Evolutionary conservation across 2,888 invertebrate genomes (phyloP).

Genomic region (Nyleta sp.): DNA sequence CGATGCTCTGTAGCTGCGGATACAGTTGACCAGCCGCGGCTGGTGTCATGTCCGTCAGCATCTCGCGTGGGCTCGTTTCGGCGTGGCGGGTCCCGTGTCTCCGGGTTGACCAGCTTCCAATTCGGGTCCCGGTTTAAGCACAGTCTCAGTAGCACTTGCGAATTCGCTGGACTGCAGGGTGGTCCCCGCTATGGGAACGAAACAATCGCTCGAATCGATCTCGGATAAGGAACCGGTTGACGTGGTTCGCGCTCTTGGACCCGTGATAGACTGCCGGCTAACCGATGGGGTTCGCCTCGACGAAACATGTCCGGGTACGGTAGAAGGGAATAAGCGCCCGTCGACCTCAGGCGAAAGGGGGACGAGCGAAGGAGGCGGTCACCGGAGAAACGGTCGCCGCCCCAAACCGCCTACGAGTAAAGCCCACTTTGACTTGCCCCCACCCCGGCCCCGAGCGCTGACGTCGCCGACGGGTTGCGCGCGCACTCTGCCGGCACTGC

Average conservation of each 20-base stretch:
- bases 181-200: constrained; percentile 72
- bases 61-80: constrained; percentile 67
- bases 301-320: constrained; percentile 71
- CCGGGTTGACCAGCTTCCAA: constrained; percentile 1
- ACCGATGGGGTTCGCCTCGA: constrained; percentile 75
- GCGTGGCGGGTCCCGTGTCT: constrained; percentile 13
- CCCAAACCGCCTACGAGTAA: constrained; percentile 76
- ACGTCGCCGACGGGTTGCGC: constrained; percentile 72
- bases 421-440: constrained; percentile 70
- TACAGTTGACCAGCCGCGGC: constrained; percentile 82
- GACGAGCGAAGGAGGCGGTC: constrained; percentile 77
- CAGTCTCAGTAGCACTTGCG: constrained; percentile 14
- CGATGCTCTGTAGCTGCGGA: constrained; percentile 81
- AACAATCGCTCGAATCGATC: constrained; percentile 51
- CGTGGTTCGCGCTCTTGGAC: constrained; percentile 82
- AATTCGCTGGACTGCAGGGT: constrained; percentile 27
- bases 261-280: constrained; percentile 81
- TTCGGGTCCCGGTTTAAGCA: background rate
- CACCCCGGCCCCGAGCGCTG: constrained; percentile 57
- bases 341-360: constrained; percentile 77
- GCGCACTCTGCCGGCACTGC: constrained; percentile 70
- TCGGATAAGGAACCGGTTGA: constrained; percentile 78
- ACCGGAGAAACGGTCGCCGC: constrained; percentile 75
- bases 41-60: constrained; percentile 83
- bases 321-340: constrained; percentile 65